Evolutionary conservation across 2,888 invertebrate genomes (phyloP), one percentile per base, ranked within the genome.

Genomic region (Seira musarum): DNA sequence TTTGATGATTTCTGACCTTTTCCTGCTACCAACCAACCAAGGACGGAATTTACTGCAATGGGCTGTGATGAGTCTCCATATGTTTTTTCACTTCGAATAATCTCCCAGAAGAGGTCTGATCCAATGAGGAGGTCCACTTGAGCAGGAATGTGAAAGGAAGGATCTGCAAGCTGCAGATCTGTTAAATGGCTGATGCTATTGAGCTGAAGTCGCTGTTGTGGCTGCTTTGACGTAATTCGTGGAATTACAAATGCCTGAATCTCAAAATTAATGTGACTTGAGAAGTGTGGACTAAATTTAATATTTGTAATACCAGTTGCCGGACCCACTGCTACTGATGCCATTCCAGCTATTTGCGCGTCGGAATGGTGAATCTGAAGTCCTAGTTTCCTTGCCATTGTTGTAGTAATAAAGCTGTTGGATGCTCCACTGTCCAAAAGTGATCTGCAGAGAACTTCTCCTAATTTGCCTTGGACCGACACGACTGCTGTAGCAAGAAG

Each of bases 401-500:
- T 17, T 61, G 53, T 46, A n/a, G 83, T 70, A 22, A 83, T 81
- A 40, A 75, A 79, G 35, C 53, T 64, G 15, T n/a, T 30, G 13
- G 57, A 49, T 25, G 80, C 73, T 0, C 82, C 82, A 49, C 63
- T n/a, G 30, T 80, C 82, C 0, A 80, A 17, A 1, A 83, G 60
- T 19, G 70, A 72, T 1, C 82, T 72, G 19, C 30, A 40, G 15
- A 22, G 6, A 6, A 21, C 21, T 5, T 67, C 1, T 13, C 75
- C 69, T 17, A 13, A 3, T 0, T 6, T 0, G 5, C 71, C 69
- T 5, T 25, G 13, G 2, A 81, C 75, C 1, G 49, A 3, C 0
- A 81, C 73, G 2, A 72, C n/a, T 25, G 78, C 81, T 46, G 81
- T 83, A 8, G 75, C 76, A 19, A 83, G 53, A 0, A 83, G 15